Evolutionary conservation across 2,797 vertebrate genomes (phyloP), one percentile per base, ranked within the genome.

Genomic region (Salarias fasciatus): DNA sequence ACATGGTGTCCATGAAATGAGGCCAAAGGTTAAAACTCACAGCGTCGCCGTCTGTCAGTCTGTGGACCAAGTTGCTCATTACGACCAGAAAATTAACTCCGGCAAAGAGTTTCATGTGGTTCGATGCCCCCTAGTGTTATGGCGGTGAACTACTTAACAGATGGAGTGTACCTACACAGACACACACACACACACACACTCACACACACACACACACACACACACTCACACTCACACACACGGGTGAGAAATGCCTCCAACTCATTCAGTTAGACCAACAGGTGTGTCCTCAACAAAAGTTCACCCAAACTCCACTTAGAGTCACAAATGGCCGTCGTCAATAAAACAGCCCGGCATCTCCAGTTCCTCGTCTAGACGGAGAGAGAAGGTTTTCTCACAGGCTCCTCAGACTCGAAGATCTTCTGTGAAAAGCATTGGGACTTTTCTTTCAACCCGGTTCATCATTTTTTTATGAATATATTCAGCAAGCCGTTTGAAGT

Each of bases 361-460:
- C 63, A 49, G 56, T 72, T 7, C 41, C 7, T 60, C 9, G 75
- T 88, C 87, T 85, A 84, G 84, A 88, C 80, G 55, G 63, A 63
- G 63, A 3, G 49, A 1, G 0, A 9, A 58, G n/a, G 8, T 73
- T 73, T 64, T 68, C 55, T 62, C 15, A 69, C 47, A 55, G 57
- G 35, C 35, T 75, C 45, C 67, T 45, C 67, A 56, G 43, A 63
- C n/a, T 48, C 57, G 45, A 29, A 65, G 64, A 40, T 64, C 49
- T 37, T 74, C 70, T 82, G 67, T 52, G 40, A 65, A 80, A 75
- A 57, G 13, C 33, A 53, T 40, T 24, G 33, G n/a, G 48, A 11
- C 48, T 45, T 15, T 41, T 43, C 10, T 54, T 49, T 48, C 52
- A 77, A 66, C 64, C 48, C 37, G 8, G 10, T 11, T 44, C 4